These are phyloP conservation scores for Brachyptera risi DNA, from an alignment of 2,888 invertebrate species.

Conservation along the genomic window DNA sequence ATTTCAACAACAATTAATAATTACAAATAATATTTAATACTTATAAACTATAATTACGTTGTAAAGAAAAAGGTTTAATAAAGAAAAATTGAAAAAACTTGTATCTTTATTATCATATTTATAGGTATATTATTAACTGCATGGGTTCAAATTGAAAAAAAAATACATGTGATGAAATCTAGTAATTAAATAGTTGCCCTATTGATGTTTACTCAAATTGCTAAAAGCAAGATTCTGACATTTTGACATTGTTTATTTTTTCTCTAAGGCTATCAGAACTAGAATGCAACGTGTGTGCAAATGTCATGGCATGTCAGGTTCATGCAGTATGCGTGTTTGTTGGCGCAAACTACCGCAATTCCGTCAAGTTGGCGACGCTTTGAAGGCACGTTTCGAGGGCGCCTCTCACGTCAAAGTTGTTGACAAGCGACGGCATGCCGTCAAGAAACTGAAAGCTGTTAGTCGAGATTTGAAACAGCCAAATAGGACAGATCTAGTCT, in stretches of 20 bases:
- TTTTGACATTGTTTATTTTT: not conserved
- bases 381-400: conserved; percentile 79
- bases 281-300: conserved; percentile 87
- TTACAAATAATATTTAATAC: too few relatives aligned
- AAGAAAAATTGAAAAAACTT: too few relatives aligned
- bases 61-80: too few relatives aligned
- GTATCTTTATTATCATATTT: too few relatives aligned
- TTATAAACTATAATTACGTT: too few relatives aligned
- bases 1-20: too few relatives aligned
- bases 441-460: conserved; percentile 67
- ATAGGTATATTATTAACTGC: too few relatives aligned
- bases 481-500: conserved; percentile 86
- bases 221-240: too few relatives aligned
- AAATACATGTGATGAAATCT: too few relatives aligned
- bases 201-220: too few relatives aligned
- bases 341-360: conserved; percentile 82
- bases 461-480: conserved; percentile 79
- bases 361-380: conserved; percentile 68
- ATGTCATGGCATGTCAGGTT: conserved; percentile 91
- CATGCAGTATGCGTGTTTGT: conserved; percentile 85
- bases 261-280: conserved; percentile 59
- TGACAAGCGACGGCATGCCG: conserved; percentile 52
- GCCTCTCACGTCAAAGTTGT: conserved; percentile 70
- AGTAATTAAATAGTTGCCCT: too few relatives aligned
- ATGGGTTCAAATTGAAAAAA: too few relatives aligned